A percentile compares a stretch with the other conserved stretches of the same genome.
These are phyloP conservation scores for Ascidia mentula DNA, from an alignment of 23 tunicate species.

Conservation along the genomic window DNA sequence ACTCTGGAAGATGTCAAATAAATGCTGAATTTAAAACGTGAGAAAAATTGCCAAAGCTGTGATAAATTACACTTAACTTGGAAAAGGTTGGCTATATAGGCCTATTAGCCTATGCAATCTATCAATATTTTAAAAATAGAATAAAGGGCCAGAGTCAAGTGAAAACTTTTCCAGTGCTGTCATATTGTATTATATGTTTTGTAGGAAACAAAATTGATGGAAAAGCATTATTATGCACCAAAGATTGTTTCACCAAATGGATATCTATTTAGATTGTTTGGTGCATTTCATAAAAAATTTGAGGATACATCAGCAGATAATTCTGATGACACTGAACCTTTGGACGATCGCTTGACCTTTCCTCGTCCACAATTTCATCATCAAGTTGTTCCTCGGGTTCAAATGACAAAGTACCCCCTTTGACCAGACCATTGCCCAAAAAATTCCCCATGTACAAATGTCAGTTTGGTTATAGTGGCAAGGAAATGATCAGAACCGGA, in stretches of 20 bases:
- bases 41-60: too few species aligned
- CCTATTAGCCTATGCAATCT: too few species aligned
- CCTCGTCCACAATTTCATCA: not conserved
- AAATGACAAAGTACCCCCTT: not conserved
- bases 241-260: not conserved
- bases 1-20: not conserved
- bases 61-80: too few species aligned
- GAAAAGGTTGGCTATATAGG: too few species aligned
- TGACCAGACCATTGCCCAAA: not conserved
- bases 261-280: not conserved
- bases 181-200: too few species aligned
- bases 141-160: too few species aligned
- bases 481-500: not conserved
- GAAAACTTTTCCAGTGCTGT: too few species aligned
- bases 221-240: constrained; percentile 5
- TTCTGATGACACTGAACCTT: not conserved
- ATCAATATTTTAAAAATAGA: too few species aligned
- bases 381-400: not conserved
- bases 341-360: not conserved
- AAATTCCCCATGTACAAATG: not conserved
- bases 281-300: not conserved
- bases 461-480: constrained; percentile 3
- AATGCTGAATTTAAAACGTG: not conserved
- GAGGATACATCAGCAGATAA: not conserved
- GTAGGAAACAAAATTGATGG: constrained; percentile 1